A percentile compares a stretch with the other conserved stretches of the same genome.
phyloP scores from a whole-genome alignment of 1,140 invertebrate species.

The Sarcophaga peregrina region DNA sequence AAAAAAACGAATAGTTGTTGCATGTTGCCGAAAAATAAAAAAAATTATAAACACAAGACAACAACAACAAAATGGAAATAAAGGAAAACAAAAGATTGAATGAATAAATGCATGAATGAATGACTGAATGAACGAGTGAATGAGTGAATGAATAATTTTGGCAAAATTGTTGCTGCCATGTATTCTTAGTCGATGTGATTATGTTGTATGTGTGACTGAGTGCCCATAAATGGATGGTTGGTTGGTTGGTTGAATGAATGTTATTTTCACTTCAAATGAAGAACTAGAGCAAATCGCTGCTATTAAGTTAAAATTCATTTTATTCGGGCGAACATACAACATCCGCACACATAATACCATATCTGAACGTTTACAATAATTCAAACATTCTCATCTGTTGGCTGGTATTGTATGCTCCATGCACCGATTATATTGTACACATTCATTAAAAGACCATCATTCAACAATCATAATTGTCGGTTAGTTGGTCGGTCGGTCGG shows the following conservation, averaged over 20 bases:
- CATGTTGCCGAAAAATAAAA: conserved; percentile 30
- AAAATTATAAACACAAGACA: not conserved
- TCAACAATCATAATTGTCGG: conserved; percentile 10
- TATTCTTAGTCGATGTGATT: not conserved
- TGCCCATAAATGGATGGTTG: not conserved
- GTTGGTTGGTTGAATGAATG: not conserved
- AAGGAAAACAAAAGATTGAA: too few relatives aligned
- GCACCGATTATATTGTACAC: not conserved
- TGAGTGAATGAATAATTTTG: not conserved
- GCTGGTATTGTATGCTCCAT: not conserved
- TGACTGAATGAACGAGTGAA: too few relatives aligned
- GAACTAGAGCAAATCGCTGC: conserved; percentile 36
- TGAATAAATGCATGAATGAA: too few relatives aligned
- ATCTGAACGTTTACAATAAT: too few relatives aligned
- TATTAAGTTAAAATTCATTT: not conserved
- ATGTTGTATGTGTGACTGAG: not conserved
- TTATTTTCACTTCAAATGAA: not conserved
- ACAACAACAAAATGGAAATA: too few relatives aligned
- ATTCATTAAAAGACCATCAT: conserved; percentile 6
- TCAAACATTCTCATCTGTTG: too few relatives aligned
- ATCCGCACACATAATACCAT: not conserved
- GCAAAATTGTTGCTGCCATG: not conserved
- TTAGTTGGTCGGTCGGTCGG: not conserved
- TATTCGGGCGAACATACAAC: conserved; percentile 9
- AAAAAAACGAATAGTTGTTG: not conserved